Evolutionary conservation across 2,797 vertebrate genomes (phyloP).

Genomic region (Carduelis carduelis): DNA sequence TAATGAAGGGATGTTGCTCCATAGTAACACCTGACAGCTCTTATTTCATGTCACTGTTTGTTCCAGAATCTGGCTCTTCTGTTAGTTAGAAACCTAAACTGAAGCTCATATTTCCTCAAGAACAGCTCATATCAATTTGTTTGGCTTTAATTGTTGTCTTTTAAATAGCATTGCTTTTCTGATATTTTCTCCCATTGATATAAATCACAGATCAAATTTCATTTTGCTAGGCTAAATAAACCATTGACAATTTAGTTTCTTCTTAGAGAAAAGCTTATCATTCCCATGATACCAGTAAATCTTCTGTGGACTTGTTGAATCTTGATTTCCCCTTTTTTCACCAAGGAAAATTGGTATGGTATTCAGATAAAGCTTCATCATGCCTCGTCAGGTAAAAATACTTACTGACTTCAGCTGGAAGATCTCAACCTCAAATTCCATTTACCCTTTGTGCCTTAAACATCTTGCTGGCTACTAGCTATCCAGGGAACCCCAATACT

Average conservation of each 20-base stretch:
- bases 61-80: background rate
- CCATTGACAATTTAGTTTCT: background rate
- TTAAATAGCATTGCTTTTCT: conserved; percentile 14
- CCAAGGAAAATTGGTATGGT: background rate
- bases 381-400: background rate
- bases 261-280: conserved; percentile 28
- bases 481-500: background rate
- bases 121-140: background rate
- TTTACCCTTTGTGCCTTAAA: background rate
- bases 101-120: background rate
- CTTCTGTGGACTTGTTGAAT: background rate
- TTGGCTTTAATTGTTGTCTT: conserved; percentile 26
- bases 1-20: background rate
- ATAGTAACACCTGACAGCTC: background rate
- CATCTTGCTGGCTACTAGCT: background rate
- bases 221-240: conserved; percentile 51
- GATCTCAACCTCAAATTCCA: background rate
- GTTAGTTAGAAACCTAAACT: background rate
- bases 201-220: conserved; percentile 40
- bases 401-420: background rate
- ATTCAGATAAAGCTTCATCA: background rate
- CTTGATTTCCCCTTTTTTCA: background rate
- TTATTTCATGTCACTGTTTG: background rate
- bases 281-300: conserved; percentile 33
- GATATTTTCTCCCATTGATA: conserved; percentile 38